Conservation (phyloP, 2,113 vertebrate genomes). For the Pycnonotus jocosus region DNA sequence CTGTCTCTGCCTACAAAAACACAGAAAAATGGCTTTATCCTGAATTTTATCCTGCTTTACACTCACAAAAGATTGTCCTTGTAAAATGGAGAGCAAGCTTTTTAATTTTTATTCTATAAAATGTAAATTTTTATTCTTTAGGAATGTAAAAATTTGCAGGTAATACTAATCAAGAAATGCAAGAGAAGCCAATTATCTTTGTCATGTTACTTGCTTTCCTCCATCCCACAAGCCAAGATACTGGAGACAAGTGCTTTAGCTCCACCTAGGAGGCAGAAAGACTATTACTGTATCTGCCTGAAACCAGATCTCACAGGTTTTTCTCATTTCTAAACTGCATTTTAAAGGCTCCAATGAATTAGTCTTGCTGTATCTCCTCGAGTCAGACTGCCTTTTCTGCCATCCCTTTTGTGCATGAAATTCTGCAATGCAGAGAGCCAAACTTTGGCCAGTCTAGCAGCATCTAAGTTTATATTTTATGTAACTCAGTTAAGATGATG, state of each 20-base stretch:
- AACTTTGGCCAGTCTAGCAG: background rate
- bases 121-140: background rate
- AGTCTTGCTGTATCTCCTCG: background rate
- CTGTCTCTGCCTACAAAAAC: background rate
- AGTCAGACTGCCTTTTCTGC: background rate
- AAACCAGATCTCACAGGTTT: background rate
- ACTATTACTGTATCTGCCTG: background rate
- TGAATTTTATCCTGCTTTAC: background rate
- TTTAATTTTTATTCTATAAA: background rate
- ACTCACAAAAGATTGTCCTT: background rate
- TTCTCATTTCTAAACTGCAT: background rate
- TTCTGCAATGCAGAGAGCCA: background rate
- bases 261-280: constrained; percentile 54
- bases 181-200: background rate
- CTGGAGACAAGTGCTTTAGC: constrained; percentile 47
- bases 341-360: background rate
- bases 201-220: background rate
- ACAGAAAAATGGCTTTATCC: background rate
- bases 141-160: background rate
- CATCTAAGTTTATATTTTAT: background rate
- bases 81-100: background rate
- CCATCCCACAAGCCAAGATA: background rate
- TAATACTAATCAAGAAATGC: background rate
- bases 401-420: background rate
- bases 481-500: background rate